Evolutionary conservation across 2,113 vertebrate species (phyloP), one percentile per base, ranked within the genome.

Genomic region (Petaurus breviceps): DNA sequence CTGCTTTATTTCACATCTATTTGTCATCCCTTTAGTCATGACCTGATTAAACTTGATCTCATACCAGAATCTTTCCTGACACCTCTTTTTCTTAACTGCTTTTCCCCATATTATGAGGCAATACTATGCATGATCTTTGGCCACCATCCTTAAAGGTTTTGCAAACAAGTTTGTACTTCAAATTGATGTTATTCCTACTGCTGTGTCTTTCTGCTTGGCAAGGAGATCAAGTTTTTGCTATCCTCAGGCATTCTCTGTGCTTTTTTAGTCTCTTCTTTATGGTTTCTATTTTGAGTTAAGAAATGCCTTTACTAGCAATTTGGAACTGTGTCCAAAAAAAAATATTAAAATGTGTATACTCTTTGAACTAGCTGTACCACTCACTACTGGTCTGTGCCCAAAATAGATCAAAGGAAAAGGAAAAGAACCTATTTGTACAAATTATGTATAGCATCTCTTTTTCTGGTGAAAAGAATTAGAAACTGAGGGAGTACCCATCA

Each of bases 271-370:
- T 68, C 61, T 68, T 53, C 22, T 92, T 90, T 97, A 0, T 0
- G 43, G 19, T 94, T 91, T 96, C 93, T 95, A 16, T 92, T 57
- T 92, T 93, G 50, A 54, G 14, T 93, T 26, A 47, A 92, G 51
- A 77, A 77, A 50, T 68, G 92, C 92, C 61, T n/a, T 28, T 77
- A 37, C 23, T 51, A 55, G 57, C 46, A 37, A 51, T 37, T 92
- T 92, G 46, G 23, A 51, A 68, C 57, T 93, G 31, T 6, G 22
- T 12, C 55, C 23, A 37, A 51, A 49, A 47, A 28, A n/a, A 11
- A 11, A 51, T 43, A 84, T 84, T 43, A 23, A 84, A 84, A n/a
- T 43, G 37, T 84, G n/a, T n/a, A 84, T 43, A 84, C 6, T 43
- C 68, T 61, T 31, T 77, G 68, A 77, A 37, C 37, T n/a, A 77